Evolutionary conservation across 37 sponge, comb jelly and placozoan genomes (phyloP).

Genomic region (Agelas oroides): DNA sequence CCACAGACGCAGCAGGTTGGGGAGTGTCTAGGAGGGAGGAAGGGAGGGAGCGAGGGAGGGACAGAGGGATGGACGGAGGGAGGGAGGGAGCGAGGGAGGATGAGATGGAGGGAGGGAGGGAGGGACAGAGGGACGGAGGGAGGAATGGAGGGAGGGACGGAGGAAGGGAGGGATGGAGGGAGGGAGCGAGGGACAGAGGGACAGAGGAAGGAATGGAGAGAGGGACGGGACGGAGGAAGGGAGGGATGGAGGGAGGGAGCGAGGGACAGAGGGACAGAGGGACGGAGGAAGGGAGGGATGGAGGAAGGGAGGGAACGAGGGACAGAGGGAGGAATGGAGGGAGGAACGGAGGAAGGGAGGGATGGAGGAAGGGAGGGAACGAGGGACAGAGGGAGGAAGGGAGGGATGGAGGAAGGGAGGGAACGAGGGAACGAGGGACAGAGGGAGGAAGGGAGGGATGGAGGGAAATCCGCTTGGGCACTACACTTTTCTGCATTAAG

Average conservation of each 20-base stretch:
- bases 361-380: neutral
- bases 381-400: too few species aligned
- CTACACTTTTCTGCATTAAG: too few species aligned
- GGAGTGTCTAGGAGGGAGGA: neutral
- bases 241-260: neutral
- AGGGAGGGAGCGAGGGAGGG: neutral
- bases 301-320: neutral
- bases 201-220: too few species aligned
- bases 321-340: neutral
- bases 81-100: too few species aligned
- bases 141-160: neutral
- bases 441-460: too few species aligned
- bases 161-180: neutral
- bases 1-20: slow-evolving; percentile 83
- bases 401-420: neutral
- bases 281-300: neutral
- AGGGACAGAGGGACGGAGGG: neutral
- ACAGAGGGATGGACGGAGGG: neutral
- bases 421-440: too few species aligned
- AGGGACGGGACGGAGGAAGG: too few species aligned
- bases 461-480: too few species aligned
- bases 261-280: neutral
- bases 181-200: neutral
- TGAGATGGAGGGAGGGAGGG: neutral
- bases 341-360: neutral